phyloP scores from a whole-genome alignment of 1,140 invertebrate species.

The Bombyx mori region DNA sequence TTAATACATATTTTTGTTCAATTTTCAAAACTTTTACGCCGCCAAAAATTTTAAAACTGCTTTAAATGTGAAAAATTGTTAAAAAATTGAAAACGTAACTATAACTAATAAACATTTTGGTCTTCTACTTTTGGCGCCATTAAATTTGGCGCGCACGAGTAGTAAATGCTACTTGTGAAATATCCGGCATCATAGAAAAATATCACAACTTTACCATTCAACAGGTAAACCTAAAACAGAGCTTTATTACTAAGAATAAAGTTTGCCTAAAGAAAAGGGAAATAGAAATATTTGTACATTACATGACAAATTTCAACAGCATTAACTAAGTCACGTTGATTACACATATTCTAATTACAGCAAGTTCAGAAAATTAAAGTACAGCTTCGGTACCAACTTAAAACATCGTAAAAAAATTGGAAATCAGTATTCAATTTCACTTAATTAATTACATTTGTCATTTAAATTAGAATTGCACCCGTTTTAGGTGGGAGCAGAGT shows the following conservation, averaged over 20 bases:
- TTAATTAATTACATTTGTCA: slow-evolving; percentile 66
- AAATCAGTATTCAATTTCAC: slow-evolving; percentile 63
- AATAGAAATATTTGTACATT: slow-evolving; percentile 64
- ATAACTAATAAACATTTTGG: no score
- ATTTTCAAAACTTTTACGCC: no score
- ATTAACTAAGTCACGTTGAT: slow-evolving; percentile 60
- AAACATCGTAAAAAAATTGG: slow-evolving; percentile 54
- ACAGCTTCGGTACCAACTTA: slow-evolving; percentile 60
- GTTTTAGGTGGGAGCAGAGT: slow-evolving; percentile 60
- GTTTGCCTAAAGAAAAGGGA: slow-evolving; percentile 55
- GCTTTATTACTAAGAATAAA: slow-evolving; percentile 59
- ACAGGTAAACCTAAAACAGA: slow-evolving; percentile 64
- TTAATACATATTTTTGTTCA: no score
- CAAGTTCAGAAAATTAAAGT: slow-evolving; percentile 40
- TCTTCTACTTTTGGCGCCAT: no score
- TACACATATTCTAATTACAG: slow-evolving; percentile 16
- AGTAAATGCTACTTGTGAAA: slow-evolving; percentile 15
- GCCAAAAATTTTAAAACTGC: no score
- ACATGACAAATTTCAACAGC: slow-evolving; percentile 69
- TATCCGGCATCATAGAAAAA: slow-evolving; percentile 45
- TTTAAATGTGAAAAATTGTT: no score
- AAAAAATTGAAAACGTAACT: no score
- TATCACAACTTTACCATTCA: slow-evolving; percentile 65
- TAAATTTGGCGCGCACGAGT: slow-evolving; percentile 6
- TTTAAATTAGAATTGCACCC: slow-evolving; percentile 66